Evolutionary conservation across 2,888 invertebrate species (phyloP).

Genomic region (Xylota segnis): DNA sequence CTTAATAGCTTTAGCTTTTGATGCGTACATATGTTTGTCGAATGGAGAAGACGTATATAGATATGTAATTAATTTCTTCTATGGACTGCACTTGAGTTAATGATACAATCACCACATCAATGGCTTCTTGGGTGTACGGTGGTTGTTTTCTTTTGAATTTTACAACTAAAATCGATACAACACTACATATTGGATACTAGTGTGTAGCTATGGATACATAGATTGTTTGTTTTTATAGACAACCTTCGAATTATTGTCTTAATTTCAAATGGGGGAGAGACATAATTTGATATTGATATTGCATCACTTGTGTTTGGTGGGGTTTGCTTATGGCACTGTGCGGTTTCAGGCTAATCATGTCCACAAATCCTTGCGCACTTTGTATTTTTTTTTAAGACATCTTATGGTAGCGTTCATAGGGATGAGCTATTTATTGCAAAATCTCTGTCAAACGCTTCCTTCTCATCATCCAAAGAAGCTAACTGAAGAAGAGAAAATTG

Average conservation of each 20-base stretch:
- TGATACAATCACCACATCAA: slow-evolving; percentile 64
- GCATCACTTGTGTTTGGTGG: neutral
- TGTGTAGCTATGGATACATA: too few relatives aligned
- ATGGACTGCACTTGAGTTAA: slow-evolving; percentile 56
- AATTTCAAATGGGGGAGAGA: neutral
- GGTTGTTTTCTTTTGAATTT: slow-evolving; percentile 1
- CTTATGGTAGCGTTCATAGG: too few relatives aligned
- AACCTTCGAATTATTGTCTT: slow-evolving; percentile 1
- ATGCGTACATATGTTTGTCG: too few relatives aligned
- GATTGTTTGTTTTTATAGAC: neutral
- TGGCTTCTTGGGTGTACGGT: neutral
- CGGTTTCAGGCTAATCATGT: too few relatives aligned
- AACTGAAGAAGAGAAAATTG: too few relatives aligned
- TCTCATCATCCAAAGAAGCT: too few relatives aligned
- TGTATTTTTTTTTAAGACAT: too few relatives aligned
- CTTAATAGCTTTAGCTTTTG: neutral
- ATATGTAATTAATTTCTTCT: slow-evolving; percentile 43
- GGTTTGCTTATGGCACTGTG: too few relatives aligned
- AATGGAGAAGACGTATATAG: slow-evolving; percentile 4
- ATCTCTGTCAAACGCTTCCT: too few relatives aligned
- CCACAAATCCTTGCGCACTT: too few relatives aligned
- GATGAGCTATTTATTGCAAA: too few relatives aligned
- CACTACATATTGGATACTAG: neutral
- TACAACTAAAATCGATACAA: neutral
- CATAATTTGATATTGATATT: neutral